Percentiles rank a stretch among this genome's conserved stretches.
Conservation (phyloP, 2,888 invertebrate species). For the Tenthredo scrophulariae region DNA sequence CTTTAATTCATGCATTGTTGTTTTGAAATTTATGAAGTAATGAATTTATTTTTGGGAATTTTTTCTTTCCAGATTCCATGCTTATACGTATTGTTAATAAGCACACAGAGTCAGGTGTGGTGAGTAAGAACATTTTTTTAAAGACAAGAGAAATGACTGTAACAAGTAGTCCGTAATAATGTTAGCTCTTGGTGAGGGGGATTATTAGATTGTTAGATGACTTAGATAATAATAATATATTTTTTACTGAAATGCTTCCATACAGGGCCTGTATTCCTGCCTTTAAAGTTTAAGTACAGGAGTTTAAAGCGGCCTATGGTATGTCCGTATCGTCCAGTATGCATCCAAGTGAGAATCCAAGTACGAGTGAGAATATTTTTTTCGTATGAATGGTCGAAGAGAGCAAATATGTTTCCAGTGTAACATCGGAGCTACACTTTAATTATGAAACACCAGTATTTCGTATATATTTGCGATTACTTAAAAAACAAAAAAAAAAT, state of each 20-base stretch:
- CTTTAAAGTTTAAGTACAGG: conserved; percentile 67
- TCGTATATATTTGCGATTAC: conserved; percentile 68
- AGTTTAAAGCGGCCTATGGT: conserved; percentile 71
- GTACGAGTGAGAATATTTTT: conserved; percentile 72
- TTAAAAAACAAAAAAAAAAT: conserved; percentile 64
- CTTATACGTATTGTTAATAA: conserved; percentile 70
- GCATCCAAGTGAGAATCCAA: conserved; percentile 62
- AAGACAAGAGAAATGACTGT: conserved; percentile 65
- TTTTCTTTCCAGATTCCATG: conserved; percentile 69
- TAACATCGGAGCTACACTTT: conserved; percentile 45
- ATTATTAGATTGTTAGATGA: conserved; percentile 67
- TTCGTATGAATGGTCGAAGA: conserved; percentile 54
- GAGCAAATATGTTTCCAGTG: conserved; percentile 53
- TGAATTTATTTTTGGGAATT: not conserved
- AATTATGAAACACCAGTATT: conserved; percentile 73
- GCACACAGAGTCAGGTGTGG: conserved; percentile 73
- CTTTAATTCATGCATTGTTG: conserved; percentile 42
- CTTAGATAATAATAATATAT: conserved; percentile 65
- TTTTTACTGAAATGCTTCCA: conserved; percentile 73
- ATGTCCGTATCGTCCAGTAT: conserved; percentile 68
- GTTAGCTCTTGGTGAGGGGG: conserved; percentile 75
- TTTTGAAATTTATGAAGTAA: not conserved
- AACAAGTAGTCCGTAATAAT: conserved; percentile 70
- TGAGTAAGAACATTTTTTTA: conserved; percentile 61
- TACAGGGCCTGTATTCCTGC: conserved; percentile 72